Evolutionary conservation across 2,113 vertebrate species (phyloP).

Genomic region (Dipodomys spectabilis): DNA sequence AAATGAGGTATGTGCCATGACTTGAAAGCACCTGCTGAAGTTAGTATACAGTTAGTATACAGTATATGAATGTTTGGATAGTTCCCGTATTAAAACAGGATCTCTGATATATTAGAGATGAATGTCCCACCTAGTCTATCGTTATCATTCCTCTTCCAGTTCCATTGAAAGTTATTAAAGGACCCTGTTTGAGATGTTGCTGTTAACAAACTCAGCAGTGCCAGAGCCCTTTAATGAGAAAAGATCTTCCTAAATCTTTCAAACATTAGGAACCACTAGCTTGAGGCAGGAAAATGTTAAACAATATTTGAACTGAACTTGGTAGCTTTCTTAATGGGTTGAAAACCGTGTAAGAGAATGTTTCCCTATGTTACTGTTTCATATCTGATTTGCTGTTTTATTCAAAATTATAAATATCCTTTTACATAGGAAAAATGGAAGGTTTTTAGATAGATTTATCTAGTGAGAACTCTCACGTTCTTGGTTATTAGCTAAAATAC

Average conservation of each 20-base stretch:
- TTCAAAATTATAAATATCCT: not conserved
- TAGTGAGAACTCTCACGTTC: not conserved
- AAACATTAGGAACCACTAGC: not conserved
- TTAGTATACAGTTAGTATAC: too few relatives aligned
- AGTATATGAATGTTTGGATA: not conserved
- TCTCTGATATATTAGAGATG: not conserved
- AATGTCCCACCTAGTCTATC: not conserved
- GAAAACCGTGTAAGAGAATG: not conserved
- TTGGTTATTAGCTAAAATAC: not conserved
- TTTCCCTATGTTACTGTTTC: not conserved
- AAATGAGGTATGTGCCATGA: not conserved
- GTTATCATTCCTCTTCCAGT: not conserved
- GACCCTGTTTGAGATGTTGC: not conserved
- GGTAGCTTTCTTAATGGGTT: constrained; percentile 6
- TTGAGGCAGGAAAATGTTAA: not conserved
- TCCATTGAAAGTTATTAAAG: not conserved
- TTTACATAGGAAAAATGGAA: not conserved
- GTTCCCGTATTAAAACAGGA: not conserved
- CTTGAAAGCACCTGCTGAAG: not conserved
- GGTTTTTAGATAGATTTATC: not conserved
- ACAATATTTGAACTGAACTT: not conserved
- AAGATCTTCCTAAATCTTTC: not conserved
- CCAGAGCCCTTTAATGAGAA: not conserved
- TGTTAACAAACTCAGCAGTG: not conserved
- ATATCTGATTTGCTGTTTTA: not conserved